Base-by-base conservation (phyloP, 2,888 invertebrate genomes). In the Lycia hirtaria region DNA sequence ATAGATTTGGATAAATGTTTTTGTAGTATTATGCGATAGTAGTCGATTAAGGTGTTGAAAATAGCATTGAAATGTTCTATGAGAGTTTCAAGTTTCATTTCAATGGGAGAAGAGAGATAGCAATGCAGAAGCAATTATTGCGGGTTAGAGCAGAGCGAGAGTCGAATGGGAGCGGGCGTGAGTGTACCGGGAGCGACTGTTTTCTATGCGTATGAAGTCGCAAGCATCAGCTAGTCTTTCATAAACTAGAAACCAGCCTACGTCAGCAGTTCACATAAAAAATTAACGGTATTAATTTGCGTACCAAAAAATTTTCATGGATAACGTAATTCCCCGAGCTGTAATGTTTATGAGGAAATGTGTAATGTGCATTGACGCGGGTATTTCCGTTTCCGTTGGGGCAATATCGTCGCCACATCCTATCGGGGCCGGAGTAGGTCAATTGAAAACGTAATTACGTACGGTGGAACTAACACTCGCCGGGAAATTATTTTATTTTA, bases 341-440 rank as follows among this genome's bases (percentile, higher is more conserved):
- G n/a, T 47, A 53, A 41, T 53, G 44, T 53, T 44, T 49, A 43
- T 30, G 44, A 50, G 59, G 56, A 60, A 53, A 37, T 47, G 43
- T 55, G 48, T 50, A 49, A 58, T 54, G 54, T 59, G 57, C 56
- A 62, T 60, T 49, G 60, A 54, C 60, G 40, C 40, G 50, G 55
- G 50, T 54, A 69, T 64, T 65, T 69, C 68, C 67, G 56, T 33
- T 60, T 51, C 51, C 61, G 28, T 17, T n/a, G 44, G 14, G 20
- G 56, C 45, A 60, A 60, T 58, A 64, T 64, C 56, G 60, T 60
- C 64, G 51, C 62, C 60, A 59, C 62, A 61, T 67, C 62, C 66
- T 59, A 44, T 49, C 57, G 44, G 44, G 20, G 14, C 24, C 53
- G 26, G 56, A 62, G 50, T 64, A 30, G 66, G 66, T 64, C 64